Evolutionary conservation across 2,113 vertebrate genomes (phyloP).

Genomic region (Choloepus hoffmanni): DNA sequence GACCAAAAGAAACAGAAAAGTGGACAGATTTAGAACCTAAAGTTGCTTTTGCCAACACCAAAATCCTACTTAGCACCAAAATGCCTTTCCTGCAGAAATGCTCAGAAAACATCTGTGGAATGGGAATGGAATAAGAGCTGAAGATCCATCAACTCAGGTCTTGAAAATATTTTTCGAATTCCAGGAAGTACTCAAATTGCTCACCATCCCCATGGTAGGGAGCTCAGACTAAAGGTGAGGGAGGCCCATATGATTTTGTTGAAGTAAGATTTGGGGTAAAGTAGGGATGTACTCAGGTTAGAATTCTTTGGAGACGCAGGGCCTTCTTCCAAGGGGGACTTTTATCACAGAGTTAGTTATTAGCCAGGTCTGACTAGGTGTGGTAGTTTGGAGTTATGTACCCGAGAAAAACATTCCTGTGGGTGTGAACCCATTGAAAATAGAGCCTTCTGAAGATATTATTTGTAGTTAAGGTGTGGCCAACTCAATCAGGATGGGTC

Average conservation of each 20-base stretch:
- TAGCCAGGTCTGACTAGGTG: not conserved
- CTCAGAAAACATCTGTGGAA: constrained; percentile 19
- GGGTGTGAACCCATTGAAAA: no score
- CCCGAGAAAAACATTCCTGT: no score
- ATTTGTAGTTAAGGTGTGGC: no score
- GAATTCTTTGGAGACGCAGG: not conserved
- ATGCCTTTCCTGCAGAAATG: not conserved
- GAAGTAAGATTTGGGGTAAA: not conserved
- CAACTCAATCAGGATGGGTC: no score
- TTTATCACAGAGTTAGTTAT: constrained; percentile 44
- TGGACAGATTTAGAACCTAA: constrained; percentile 17
- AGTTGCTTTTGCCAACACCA: not conserved
- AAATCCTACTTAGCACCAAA: constrained; percentile 37
- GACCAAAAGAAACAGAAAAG: not conserved
- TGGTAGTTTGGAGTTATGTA: no score
- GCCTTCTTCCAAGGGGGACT: not conserved
- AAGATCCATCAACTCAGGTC: not conserved
- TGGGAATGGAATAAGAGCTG: not conserved
- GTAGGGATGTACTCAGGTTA: not conserved
- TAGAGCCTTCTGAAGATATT: no score
- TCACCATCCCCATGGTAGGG: not conserved
- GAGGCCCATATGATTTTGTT: not conserved
- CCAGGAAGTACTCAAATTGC: not conserved
- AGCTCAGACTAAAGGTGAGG: not conserved
- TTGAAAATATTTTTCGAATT: constrained; percentile 30